phyloP scores from a whole-genome alignment of 2,797 vertebrate genomes.

The Peromyscus eremicus region DNA sequence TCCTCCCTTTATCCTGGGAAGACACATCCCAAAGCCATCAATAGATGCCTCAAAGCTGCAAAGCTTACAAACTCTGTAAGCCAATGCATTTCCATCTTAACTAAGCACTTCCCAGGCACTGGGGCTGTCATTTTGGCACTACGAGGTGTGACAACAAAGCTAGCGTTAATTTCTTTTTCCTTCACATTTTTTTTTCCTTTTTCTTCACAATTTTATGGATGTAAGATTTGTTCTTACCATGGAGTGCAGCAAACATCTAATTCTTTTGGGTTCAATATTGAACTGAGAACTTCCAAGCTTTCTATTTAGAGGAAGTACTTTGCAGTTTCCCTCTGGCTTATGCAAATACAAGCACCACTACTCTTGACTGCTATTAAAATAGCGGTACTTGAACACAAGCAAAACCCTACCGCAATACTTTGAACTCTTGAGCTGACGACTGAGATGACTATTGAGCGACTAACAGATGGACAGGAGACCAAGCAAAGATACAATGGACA shows the following conservation, averaged over 20 bases:
- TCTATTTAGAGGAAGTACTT: conserved; percentile 36
- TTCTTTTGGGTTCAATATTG: neutral
- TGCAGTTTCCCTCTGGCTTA: neutral
- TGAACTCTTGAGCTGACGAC: neutral
- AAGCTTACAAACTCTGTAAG: neutral
- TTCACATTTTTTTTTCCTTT: neutral
- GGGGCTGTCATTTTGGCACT: neutral
- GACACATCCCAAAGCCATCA: no score
- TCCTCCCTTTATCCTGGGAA: neutral
- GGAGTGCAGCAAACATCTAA: neutral
- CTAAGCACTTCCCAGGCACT: neutral
- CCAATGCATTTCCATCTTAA: neutral
- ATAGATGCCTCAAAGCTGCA: neutral
- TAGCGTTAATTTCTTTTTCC: neutral
- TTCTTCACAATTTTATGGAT: conserved; percentile 6
- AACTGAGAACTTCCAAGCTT: neutral
- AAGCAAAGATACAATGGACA: neutral
- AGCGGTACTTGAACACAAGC: neutral
- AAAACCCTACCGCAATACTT: neutral
- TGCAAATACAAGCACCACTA: neutral
- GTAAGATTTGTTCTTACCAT: neutral
- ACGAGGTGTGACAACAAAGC: neutral
- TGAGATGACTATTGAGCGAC: neutral
- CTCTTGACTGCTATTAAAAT: neutral
- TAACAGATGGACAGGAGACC: neutral